These are phyloP conservation scores for Eupeodes latifasciatus DNA, from an alignment of 2,888 invertebrate species.

Conservation along the genomic window DNA sequence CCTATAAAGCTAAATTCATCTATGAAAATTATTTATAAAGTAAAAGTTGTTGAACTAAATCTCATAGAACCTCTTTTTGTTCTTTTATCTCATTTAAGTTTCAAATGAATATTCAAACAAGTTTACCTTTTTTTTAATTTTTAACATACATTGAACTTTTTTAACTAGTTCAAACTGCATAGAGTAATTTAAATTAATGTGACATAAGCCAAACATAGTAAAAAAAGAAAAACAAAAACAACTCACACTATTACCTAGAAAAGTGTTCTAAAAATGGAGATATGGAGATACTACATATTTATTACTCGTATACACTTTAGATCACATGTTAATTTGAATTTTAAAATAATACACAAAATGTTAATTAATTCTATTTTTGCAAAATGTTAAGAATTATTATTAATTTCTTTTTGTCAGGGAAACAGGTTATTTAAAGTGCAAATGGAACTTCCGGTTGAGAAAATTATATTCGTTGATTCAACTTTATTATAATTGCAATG, in stretches of 20 bases:
- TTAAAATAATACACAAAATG: not conserved
- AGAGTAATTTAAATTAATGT: not conserved
- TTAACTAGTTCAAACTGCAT: not conserved
- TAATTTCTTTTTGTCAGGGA: not conserved
- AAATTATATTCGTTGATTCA: not conserved
- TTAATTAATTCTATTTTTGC: not conserved
- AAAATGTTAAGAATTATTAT: not conserved
- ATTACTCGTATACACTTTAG: not conserved
- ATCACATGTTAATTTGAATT: not conserved
- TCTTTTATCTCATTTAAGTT: too few relatives aligned
- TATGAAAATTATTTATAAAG: too few relatives aligned
- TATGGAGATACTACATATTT: not conserved
- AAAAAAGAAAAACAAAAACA: not conserved
- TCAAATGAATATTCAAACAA: not conserved
- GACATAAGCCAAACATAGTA: not conserved
- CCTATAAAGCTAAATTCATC: too few relatives aligned
- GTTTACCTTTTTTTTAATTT: not conserved
- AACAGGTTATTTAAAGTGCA: not conserved
- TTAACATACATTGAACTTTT: not conserved
- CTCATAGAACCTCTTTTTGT: too few relatives aligned
- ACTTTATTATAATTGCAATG: not conserved
- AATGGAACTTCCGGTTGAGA: not conserved
- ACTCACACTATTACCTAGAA: too few relatives aligned
- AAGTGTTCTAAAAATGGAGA: too few relatives aligned
- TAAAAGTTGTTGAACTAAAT: too few relatives aligned